Evolutionary conservation across 2,113 vertebrate genomes (phyloP).

Genomic region (Ramphastos sulfuratus): DNA sequence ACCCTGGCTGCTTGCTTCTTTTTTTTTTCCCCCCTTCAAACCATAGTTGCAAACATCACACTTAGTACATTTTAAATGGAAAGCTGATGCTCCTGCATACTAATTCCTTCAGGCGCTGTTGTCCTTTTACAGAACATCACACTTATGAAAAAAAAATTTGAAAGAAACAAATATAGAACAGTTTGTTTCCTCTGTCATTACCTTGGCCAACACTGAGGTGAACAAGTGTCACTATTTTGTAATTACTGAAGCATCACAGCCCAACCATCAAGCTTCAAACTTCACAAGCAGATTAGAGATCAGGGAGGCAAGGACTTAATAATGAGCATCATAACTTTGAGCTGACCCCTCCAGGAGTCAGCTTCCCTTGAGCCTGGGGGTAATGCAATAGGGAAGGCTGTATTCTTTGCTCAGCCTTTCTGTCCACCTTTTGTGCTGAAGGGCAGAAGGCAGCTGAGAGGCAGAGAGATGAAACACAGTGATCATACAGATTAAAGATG

Average conservation of each 20-base stretch:
- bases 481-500: slow-evolving; percentile 45
- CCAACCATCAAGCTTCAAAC: not conserved
- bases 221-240: not conserved
- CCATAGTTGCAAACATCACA: slow-evolving; percentile 27
- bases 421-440: not conserved
- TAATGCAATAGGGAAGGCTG: not conserved
- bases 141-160: not conserved
- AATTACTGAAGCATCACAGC: not conserved
- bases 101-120: slow-evolving; percentile 10
- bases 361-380: not conserved
- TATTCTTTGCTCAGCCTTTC: not conserved
- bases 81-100: slow-evolving; percentile 18
- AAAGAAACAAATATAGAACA: not conserved
- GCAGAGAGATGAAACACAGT: slow-evolving; percentile 1
- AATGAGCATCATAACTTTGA: not conserved
- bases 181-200: not conserved
- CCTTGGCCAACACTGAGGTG: not conserved
- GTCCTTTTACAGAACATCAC: not conserved
- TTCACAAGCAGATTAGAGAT: not conserved
- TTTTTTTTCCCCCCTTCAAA: not conserved
- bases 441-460: slow-evolving; percentile 37
- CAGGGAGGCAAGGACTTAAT: not conserved
- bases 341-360: not conserved
- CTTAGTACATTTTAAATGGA: slow-evolving; percentile 23
- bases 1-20: not conserved